Conservation (phyloP, 2,113 vertebrate species). For the Suricata suricatta region DNA sequence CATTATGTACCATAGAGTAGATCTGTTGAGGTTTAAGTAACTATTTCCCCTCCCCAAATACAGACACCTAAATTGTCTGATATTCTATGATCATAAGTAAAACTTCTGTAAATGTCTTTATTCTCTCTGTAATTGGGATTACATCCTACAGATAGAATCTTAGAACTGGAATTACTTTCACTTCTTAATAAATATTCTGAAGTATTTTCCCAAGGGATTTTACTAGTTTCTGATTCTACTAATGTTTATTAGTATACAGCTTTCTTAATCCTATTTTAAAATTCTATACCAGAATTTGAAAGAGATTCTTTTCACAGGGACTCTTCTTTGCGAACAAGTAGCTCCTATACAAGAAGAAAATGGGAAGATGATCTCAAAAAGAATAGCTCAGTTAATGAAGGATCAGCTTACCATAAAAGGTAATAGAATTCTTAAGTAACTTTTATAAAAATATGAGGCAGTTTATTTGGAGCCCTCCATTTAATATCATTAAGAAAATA, state of each 20-base stretch:
- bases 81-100: conserved; percentile 31
- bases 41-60: background rate
- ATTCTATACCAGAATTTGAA: conserved; percentile 62
- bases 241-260: background rate
- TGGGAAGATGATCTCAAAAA: conserved; percentile 98
- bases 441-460: conserved; percentile 50
- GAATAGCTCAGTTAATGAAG: conserved; percentile 93
- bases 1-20: background rate
- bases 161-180: conserved; percentile 17
- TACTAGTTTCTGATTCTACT: background rate
- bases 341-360: conserved; percentile 97
- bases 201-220: background rate
- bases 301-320: conserved; percentile 88
- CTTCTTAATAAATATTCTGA: conserved; percentile 9
- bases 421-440: conserved; percentile 77
- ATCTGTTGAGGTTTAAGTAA: background rate
- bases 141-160: background rate
- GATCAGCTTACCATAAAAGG: conserved; percentile 98
- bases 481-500: conserved; percentile 38
- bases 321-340: conserved; percentile 93
- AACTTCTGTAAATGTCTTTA: background rate
- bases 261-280: conserved; percentile 31
- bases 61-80: background rate
- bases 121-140: background rate
- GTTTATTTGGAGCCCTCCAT: background rate